A percentile compares a stretch with the other conserved stretches of the same genome.
Conservation (phyloP, 2,888 invertebrate species). For the Drosophila bunnanda region DNA sequence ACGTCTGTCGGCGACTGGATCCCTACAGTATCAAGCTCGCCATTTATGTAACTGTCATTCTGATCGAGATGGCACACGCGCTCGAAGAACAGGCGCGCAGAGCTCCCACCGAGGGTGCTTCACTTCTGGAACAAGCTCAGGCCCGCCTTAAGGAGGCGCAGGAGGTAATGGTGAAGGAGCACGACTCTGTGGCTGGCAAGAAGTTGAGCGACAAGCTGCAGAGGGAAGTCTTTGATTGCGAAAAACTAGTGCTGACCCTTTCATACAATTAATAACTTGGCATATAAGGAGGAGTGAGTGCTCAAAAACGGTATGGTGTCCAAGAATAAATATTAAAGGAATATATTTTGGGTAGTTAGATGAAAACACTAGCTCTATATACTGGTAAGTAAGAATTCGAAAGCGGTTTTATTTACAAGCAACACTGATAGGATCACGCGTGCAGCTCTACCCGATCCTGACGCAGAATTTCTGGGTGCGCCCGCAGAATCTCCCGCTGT, state of each 20-base stretch:
- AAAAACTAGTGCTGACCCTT: slow-evolving; percentile 53
- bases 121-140: slow-evolving; percentile 61
- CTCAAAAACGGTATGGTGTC: background rate
- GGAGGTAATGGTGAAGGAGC: slow-evolving; percentile 79
- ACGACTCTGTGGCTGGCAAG: slow-evolving; percentile 81
- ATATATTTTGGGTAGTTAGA: background rate
- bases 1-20: slow-evolving; percentile 88
- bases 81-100: slow-evolving; percentile 86
- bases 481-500: slow-evolving; percentile 86
- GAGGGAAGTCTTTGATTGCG: slow-evolving; percentile 56
- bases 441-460: slow-evolving; percentile 75
- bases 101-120: slow-evolving; percentile 34
- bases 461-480: slow-evolving; percentile 77
- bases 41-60: slow-evolving; percentile 91
- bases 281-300: too few species aligned
- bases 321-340: background rate
- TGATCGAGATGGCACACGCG: slow-evolving; percentile 89
- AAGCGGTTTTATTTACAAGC: slow-evolving; percentile 8
- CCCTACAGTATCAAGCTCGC: slow-evolving; percentile 90
- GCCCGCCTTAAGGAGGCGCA: slow-evolving; percentile 73
- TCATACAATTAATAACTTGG: slow-evolving; percentile 26
- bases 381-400: background rate
- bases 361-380: background rate
- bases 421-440: slow-evolving; percentile 2
- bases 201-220: slow-evolving; percentile 76